Percentiles rank a stretch among this genome's conserved stretches.
These are phyloP conservation scores for Cremastinae sp. DNA, from an alignment of 2,888 invertebrate species.

Conservation along the genomic window DNA sequence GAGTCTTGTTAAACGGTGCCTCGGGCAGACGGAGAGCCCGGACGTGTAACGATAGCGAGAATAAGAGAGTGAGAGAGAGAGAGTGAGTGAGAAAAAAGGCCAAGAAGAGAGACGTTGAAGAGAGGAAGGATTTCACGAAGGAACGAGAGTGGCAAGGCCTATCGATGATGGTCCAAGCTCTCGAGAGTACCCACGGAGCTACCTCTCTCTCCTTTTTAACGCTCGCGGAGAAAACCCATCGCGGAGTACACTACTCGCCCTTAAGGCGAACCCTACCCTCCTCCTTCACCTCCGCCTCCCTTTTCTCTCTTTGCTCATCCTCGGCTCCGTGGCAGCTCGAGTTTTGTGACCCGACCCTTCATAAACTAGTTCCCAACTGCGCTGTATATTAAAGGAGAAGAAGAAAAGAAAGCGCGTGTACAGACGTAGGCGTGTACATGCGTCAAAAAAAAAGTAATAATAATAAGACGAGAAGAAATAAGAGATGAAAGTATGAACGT, in stretches of 20 bases:
- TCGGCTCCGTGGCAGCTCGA: constrained; percentile 34
- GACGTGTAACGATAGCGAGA: constrained; percentile 20
- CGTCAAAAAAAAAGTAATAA: constrained; percentile 10
- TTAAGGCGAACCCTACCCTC: constrained; percentile 61
- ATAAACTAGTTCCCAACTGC: constrained; percentile 79
- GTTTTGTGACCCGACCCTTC: constrained; percentile 77
- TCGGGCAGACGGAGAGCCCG: constrained; percentile 62
- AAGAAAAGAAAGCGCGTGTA: constrained; percentile 66
- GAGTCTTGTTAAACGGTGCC: constrained; percentile 79
- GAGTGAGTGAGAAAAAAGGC: constrained; percentile 13
- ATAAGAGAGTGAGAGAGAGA: constrained; percentile 4
- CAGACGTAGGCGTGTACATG: constrained; percentile 78
- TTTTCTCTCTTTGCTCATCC: constrained; percentile 55
- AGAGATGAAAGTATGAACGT: not conserved
- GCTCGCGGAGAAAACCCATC: constrained; percentile 52
- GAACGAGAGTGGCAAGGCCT: constrained; percentile 51
- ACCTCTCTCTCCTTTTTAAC: constrained; percentile 52
- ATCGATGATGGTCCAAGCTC: constrained; percentile 53
- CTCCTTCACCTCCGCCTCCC: constrained; percentile 49
- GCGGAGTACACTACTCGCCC: constrained; percentile 57
- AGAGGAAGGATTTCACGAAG: constrained; percentile 21
- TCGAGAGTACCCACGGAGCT: constrained; percentile 34
- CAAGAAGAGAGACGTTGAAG: not conserved
- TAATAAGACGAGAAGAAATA: constrained; percentile 33
- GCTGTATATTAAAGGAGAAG: constrained; percentile 76